phyloP scores from a whole-genome alignment of 30 jellyfish, hydroid and myxozoan species.

The Hydra vulgaris region DNA sequence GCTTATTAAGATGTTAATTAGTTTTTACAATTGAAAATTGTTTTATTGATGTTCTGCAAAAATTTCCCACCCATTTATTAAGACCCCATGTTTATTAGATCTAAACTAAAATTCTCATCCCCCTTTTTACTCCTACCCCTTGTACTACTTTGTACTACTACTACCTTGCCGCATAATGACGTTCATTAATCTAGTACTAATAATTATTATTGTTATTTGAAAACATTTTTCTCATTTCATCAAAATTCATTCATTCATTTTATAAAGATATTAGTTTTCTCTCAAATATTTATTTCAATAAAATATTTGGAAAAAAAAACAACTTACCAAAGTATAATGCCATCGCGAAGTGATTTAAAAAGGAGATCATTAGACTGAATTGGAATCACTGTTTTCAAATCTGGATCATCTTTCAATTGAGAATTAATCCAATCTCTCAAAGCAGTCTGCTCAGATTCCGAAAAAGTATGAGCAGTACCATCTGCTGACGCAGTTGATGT shows the following conservation, averaged over 20 bases:
- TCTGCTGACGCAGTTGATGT: slow-evolving; percentile 92
- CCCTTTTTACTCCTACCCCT: no score
- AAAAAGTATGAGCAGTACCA: slow-evolving; percentile 83
- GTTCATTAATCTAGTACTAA: not conserved
- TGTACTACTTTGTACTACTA: no score
- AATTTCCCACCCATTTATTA: no score
- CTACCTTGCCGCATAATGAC: not conserved
- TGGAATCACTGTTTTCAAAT: slow-evolving; percentile 67
- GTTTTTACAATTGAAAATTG: no score
- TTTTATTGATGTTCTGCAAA: no score
- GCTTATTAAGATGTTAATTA: no score
- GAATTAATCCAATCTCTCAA: slow-evolving; percentile 93
- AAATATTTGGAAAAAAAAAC: not conserved
- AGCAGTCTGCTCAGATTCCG: slow-evolving; percentile 88
- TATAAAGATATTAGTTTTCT: no score
- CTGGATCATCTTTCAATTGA: slow-evolving; percentile 63
- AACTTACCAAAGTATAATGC: slow-evolving; percentile 88
- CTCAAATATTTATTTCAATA: no score
- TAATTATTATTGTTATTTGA: not conserved
- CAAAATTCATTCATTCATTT: no score
- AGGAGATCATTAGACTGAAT: slow-evolving; percentile 56
- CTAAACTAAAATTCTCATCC: no score
- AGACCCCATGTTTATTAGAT: no score
- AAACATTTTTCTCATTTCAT: no score
- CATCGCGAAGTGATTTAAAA: slow-evolving; percentile 81